Evolutionary conservation across 2,888 invertebrate genomes (phyloP), one percentile per base, ranked within the genome.

Genomic region (Trissolcus brochymenae): DNA sequence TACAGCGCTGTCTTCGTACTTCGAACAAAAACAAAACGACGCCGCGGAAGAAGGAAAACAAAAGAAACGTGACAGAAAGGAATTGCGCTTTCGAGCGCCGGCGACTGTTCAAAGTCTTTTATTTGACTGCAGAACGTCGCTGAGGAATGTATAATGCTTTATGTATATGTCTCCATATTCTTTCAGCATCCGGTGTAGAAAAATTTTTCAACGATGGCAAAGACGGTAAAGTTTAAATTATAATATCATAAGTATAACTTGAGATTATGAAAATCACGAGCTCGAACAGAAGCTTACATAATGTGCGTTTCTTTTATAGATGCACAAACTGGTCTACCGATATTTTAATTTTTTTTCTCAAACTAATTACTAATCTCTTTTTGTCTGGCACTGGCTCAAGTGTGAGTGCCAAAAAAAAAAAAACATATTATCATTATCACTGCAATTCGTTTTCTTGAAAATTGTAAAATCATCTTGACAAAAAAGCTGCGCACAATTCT

Each of bases 81-180:
- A 73, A 67, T 68, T 73, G 73, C 68, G 65, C 64, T 78, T 73
- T 65, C 77, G 70, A 78, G 77, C 77, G 61, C 59, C 73, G 57
- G 49, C 67, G 73, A 77, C 73, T 73, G 73, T 73, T 73, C 73
- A 65, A 70, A 73, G 70, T 78, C 77, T 78, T 78, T 78, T 78
- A 78, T 78, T 78, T 73, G 73, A 78, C 70, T 78, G 53, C 54
- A 70, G 77, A 78, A 60, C 57, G 67, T 73, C 64, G 72, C 65
- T 61, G 77, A 73, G 68, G 73, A 72, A 78, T 73, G 77, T 78
- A 78, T 78, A 78, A 78, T 78, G 65, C 70, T 78, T 78, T 78
- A 78, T 73, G 77, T 73, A 73, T 78, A 73, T 70, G 65, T 78
- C 77, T 73, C 68, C 77, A 70, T 73, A 64, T 73, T 73, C 77